Evolutionary conservation across 2,888 invertebrate genomes (phyloP), one percentile per base, ranked within the genome.

Genomic region (Pristionchus entomophagus): DNA sequence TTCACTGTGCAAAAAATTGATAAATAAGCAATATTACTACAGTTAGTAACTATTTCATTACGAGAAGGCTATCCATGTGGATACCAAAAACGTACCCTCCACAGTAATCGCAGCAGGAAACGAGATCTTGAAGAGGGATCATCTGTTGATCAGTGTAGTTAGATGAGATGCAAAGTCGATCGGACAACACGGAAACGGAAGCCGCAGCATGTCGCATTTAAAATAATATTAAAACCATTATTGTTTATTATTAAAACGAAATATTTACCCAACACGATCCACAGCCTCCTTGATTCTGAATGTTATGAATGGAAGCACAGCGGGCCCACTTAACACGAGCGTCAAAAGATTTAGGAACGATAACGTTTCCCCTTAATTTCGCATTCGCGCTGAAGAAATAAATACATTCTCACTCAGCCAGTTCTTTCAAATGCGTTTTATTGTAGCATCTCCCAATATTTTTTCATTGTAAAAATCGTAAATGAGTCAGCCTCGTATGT

Each of bases 111-210:
- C 93, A 91, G 87, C 94, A 94, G n/a, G 94, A 93, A 35, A 94
- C 87, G 41, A 94, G 88, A 84, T 94, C 93, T 87, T 94, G 94
- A 5, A 93, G 90, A 4, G 94, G 94, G 85, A 94, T 88, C 32
- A 88, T 86, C 14, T 91, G 91, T n/a, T 89, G 89, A n/a, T 91
- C 87, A 14, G 88, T 87, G 1, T 94, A 94, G 17, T 91, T 89
- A 1, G 93, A 93, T 84, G 93, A 92, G 29, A 94, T 93, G 29
- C 93, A 90, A 85, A 94, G 89, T 6, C 94, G 91, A 89, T 94
- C 94, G 0, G 94, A 88, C 87, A 90, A 87, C 17, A 90, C 88
- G 19, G 90, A 87, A 5, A 87, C 87, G 8, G 90, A 86, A 3
- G 88, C 87, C 12, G 88, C 85, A 8, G 90, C 88, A 89, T 89